Percentiles rank a stretch among this genome's conserved stretches.
Evolutionary conservation across 2,888 invertebrate genomes (phyloP).

Genomic region (Alviniconcha strummeri): DNA sequence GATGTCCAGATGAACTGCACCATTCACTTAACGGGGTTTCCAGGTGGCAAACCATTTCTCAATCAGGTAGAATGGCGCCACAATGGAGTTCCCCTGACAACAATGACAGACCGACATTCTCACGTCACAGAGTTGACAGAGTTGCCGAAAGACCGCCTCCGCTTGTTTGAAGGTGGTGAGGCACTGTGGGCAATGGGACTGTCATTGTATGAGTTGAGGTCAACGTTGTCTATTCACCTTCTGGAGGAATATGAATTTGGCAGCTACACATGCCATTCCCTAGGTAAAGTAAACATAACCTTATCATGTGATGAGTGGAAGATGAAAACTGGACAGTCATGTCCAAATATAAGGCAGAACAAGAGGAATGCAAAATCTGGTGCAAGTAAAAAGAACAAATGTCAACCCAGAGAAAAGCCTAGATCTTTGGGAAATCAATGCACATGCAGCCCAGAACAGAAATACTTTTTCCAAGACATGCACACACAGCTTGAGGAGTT

Average conservation of each 20-base stretch:
- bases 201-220: neutral
- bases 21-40: neutral
- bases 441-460: neutral
- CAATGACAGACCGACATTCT: neutral
- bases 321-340: neutral
- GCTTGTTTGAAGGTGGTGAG: neutral
- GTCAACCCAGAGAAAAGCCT: neutral
- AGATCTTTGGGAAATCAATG: neutral
- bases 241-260: neutral
- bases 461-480: slow-evolving; percentile 3
- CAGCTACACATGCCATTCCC: slow-evolving; percentile 8
- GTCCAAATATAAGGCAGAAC: neutral
- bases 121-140: neutral
- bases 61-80: slow-evolving; percentile 22
- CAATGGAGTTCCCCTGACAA: neutral
- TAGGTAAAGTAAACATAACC: neutral
- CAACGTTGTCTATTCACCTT: neutral
- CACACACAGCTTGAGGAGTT: neutral
- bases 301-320: neutral
- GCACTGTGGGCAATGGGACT: neutral
- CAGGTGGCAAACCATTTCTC: neutral
- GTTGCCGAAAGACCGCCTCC: neutral
- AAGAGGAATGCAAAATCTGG: neutral
- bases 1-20: slow-evolving; percentile 19
- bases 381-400: neutral